phyloP scores from a whole-genome alignment of 2,888 invertebrate species.

The Melieria omissa region DNA sequence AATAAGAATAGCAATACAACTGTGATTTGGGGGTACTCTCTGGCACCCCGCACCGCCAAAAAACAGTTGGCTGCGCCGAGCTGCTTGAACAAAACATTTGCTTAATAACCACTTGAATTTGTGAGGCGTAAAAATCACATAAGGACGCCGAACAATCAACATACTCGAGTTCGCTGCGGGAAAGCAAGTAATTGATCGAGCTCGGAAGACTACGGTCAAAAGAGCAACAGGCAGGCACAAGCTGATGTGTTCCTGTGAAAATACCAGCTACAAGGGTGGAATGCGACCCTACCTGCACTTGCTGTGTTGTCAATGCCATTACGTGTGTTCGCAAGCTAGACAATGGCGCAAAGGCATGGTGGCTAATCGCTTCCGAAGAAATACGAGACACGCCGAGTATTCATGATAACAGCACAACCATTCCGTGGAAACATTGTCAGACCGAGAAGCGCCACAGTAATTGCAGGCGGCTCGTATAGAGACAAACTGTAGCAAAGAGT shows the following conservation, averaged over 20 bases:
- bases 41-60: constrained; percentile 22
- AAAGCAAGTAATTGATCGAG: constrained; percentile 41
- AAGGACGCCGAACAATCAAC: constrained; percentile 51
- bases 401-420: constrained; percentile 2
- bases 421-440: constrained; percentile 40
- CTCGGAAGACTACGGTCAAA: neutral
- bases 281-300: no score
- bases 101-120: constrained; percentile 55
- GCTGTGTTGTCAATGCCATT: no score
- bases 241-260: neutral
- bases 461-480: constrained; percentile 12
- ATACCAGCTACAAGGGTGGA: neutral
- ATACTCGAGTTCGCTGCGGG: constrained; percentile 53
- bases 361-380: constrained; percentile 4
- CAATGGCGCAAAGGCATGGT: neutral
- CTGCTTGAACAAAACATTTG: constrained; percentile 46
- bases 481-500: no score
- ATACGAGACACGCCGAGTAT: neutral
- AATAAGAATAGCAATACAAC: no score
- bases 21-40: no score
- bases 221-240: neutral
- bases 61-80: neutral
- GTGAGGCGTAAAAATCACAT: constrained; percentile 52
- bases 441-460: constrained; percentile 45
- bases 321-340: no score